These are phyloP conservation scores for Tupaia chinensis DNA, from an alignment of 2,113 vertebrate species.

Conservation along the genomic window DNA sequence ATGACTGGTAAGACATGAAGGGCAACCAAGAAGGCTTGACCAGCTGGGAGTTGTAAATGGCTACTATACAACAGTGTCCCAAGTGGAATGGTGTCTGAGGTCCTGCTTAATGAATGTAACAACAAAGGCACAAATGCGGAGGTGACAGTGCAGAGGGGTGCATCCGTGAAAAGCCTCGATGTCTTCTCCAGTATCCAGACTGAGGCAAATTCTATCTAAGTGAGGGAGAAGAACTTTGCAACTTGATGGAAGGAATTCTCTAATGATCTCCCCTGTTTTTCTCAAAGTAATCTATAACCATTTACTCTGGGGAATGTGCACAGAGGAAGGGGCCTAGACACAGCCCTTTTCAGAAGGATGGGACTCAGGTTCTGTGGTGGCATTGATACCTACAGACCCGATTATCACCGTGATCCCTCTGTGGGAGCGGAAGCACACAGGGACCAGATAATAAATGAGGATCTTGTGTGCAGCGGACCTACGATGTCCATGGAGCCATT, in stretches of 20 bases:
- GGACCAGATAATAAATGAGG: background rate
- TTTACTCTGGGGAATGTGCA: background rate
- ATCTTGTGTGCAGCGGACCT: background rate
- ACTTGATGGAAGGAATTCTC: background rate
- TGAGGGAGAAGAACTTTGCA: background rate
- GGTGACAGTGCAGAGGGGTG: background rate
- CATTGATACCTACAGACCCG: background rate
- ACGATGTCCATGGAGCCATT: background rate
- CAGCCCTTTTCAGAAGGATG: background rate
- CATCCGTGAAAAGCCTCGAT: background rate
- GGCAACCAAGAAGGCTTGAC: background rate
- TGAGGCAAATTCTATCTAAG: background rate
- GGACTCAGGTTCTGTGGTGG: background rate
- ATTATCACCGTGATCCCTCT: background rate
- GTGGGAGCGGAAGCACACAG: background rate
- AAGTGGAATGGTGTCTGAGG: background rate
- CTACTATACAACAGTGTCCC: background rate
- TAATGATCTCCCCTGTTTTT: background rate
- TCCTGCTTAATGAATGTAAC: background rate
- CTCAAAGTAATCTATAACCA: background rate
- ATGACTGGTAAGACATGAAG: background rate
- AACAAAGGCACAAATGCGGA: background rate
- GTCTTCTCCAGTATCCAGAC: background rate
- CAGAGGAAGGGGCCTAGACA: background rate
- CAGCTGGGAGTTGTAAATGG: background rate